These are phyloP conservation scores for Dromas ardeola DNA, from an alignment of 2,113 vertebrate genomes.

Conservation along the genomic window DNA sequence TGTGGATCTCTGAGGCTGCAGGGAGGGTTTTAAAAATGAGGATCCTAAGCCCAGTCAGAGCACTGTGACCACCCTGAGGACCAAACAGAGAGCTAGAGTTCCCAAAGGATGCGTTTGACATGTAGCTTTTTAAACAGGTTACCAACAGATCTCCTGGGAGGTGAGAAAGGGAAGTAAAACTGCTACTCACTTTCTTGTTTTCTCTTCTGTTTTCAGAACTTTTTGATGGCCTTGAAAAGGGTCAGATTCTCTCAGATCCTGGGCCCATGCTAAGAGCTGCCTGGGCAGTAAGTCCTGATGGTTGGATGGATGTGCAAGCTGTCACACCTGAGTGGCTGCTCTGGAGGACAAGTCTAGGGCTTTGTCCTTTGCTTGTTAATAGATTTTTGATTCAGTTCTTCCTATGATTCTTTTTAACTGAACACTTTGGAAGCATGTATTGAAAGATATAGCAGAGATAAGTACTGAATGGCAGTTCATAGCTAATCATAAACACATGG, in stretches of 20 bases:
- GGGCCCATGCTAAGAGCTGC: not conserved
- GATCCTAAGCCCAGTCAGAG: not conserved
- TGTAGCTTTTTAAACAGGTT: not conserved
- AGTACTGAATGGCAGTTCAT: not conserved
- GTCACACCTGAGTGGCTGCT: not conserved
- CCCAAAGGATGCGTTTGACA: fast-evolving
- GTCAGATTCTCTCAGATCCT: not conserved
- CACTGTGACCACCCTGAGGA: not conserved
- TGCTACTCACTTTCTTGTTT: not conserved
- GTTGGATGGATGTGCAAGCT: not conserved
- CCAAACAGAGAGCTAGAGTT: not conserved
- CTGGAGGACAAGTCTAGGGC: not conserved
- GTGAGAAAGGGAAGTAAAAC: not conserved
- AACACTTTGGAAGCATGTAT: not conserved
- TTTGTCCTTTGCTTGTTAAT: not conserved
- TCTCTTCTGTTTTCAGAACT: not conserved
- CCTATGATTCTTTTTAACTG: not conserved
- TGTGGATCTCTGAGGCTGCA: not conserved
- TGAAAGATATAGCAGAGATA: not conserved
- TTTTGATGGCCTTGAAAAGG: not conserved
- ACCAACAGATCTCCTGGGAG: not conserved
- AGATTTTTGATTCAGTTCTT: not conserved
- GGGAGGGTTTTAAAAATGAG: not conserved
- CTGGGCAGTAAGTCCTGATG: not conserved
- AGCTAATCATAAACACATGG: not conserved